These are phyloP conservation scores for Hylaeus anthracinus DNA, from an alignment of 1,140 invertebrate genomes.

Conservation along the genomic window DNA sequence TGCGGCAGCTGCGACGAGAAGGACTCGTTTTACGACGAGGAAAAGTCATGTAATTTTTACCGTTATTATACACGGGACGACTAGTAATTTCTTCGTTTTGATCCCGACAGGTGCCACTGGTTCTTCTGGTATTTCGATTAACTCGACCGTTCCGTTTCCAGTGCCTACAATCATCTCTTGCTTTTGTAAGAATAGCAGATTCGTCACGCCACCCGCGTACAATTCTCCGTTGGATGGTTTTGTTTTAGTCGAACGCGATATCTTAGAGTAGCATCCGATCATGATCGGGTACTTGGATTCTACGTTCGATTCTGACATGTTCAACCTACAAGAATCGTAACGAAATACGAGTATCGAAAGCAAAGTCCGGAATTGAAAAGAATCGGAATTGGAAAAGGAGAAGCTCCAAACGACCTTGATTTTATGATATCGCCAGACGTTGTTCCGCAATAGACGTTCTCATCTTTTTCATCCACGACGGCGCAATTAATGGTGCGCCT, in stretches of 20 bases:
- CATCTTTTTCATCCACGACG: conserved; percentile 85
- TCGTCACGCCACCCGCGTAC: conserved; percentile 84
- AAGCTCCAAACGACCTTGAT: conserved; percentile 69
- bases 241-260: conserved; percentile 76
- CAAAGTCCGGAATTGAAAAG: not conserved
- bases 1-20: too few relatives aligned
- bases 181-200: conserved; percentile 83
- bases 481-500: conserved; percentile 85
- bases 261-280: conserved; percentile 86
- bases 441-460: conserved; percentile 91
- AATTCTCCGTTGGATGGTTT: conserved; percentile 75
- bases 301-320: conserved; percentile 79
- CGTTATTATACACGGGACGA: conserved; percentile 82
- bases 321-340: conserved; percentile 77
- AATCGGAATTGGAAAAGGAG: not conserved
- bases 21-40: not conserved
- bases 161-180: conserved; percentile 88
- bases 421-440: conserved; percentile 87
- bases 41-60: conserved; percentile 74
- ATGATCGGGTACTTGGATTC: conserved; percentile 82
- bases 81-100: conserved; percentile 62
- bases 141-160: conserved; percentile 90
- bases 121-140: conserved; percentile 82
- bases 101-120: not conserved
- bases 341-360: too few relatives aligned